Evolutionary conservation across 2,888 invertebrate genomes (phyloP).

Genomic region (Ornithoptera alexandrae): DNA sequence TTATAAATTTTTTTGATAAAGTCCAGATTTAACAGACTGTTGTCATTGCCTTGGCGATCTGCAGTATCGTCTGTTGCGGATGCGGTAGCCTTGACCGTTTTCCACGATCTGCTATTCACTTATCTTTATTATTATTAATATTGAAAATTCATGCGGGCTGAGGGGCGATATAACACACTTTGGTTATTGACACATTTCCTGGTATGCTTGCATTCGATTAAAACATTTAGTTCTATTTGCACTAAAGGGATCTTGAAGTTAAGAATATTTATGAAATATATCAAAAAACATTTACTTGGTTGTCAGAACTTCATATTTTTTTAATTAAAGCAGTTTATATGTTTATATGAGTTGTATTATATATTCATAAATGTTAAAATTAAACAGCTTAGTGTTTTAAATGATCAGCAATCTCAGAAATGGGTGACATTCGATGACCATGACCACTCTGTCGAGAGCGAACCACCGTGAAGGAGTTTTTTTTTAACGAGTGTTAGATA

Average conservation of each 20-base stretch:
- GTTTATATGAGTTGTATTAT: neutral
- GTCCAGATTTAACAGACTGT: conserved; percentile 32
- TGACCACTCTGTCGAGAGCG: too few relatives aligned
- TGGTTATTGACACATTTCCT: conserved; percentile 25
- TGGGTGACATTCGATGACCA: too few relatives aligned
- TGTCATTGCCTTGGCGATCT: conserved; percentile 26
- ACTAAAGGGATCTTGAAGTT: neutral
- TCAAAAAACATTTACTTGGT: neutral
- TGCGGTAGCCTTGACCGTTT: conserved; percentile 58
- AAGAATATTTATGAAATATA: too few relatives aligned
- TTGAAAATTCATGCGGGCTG: conserved; percentile 50
- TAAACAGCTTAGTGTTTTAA: neutral
- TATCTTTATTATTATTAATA: conserved; percentile 51
- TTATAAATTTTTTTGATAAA: conserved; percentile 34
- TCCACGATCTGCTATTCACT: conserved; percentile 47
- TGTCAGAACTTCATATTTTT: neutral
- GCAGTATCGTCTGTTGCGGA: conserved; percentile 33
- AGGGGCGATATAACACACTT: conserved; percentile 34
- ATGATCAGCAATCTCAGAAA: neutral
- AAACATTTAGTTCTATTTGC: conserved; percentile 6
- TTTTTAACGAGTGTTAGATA: neutral
- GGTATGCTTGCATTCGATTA: neutral
- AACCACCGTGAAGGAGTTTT: too few relatives aligned
- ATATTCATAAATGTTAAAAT: neutral
- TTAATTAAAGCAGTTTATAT: neutral